Base-by-base conservation (phyloP, 2,113 vertebrate species). In the Eubucco bourcierii region DNA sequence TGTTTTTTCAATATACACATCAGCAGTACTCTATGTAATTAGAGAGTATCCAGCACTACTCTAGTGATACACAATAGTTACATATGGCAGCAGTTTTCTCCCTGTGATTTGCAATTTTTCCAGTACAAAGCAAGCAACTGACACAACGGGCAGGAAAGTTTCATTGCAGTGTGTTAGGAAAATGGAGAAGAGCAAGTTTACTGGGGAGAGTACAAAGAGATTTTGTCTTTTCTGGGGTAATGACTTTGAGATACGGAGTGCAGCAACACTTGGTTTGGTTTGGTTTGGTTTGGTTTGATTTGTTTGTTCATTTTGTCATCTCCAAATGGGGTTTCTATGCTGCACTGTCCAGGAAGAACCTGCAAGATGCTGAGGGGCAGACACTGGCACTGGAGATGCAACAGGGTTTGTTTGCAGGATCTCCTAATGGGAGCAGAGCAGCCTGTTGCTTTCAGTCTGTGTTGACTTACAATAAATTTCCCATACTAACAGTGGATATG, bases 171-270 rank as follows among this genome's bases (percentile, higher is more conserved):
- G 55, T 25, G 58, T 25, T 15, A 11, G 58, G 76, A 72, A 93
- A 91, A 84, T 31, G 3, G 3, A 83, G 76, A 53, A 23, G 16
- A 90, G 68, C 79, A 60, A 65, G 61, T 84, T 83, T 53, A 84
- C 83, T 53, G 76, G 46, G 70, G 88, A 80, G 85, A 86, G 41
- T 9, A 88, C 73, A 86, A 86, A 95, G 58, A 88, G 94, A 75
- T 91, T 93, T 95, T 88, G 53, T 66, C 85, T 90, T 90, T 89
- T 24, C 53, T 29, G 23, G 37, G 52, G 16, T 70, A 53, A 74
- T 81, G 58, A 58, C 50, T 56, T 50, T 84, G 90, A 25, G 80
- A 58, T 39, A 52, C 0, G 13, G 39, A 47, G 76, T 28, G 61
- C 65, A 90, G 63, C 76, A 27, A 65, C 65, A n/a, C 27, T 52